A percentile compares a stretch with the other conserved stretches of the same genome.
Conservation (phyloP, 2,797 vertebrate genomes). For the Mormyrus proboscirostris region DNA sequence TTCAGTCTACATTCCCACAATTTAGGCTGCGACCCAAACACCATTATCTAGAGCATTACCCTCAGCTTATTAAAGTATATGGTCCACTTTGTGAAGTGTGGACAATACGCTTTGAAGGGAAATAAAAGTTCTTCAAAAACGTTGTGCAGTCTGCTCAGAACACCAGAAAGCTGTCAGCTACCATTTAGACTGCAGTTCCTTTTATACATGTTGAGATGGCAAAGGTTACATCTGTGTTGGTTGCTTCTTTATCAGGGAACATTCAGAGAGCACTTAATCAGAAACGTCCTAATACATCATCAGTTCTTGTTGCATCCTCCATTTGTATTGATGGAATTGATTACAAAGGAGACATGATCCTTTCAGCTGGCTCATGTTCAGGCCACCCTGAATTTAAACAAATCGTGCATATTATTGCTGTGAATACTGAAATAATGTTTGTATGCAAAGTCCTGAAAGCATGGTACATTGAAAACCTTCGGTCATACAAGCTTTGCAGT, state of each 20-base stretch:
- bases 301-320: constrained; percentile 28
- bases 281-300: neutral
- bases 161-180: constrained; percentile 33
- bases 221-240: constrained; percentile 21
- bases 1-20: neutral
- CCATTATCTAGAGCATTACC: neutral
- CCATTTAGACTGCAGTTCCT: constrained; percentile 34
- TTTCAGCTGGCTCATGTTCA: constrained; percentile 32
- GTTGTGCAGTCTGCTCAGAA: neutral
- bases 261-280: constrained; percentile 24
- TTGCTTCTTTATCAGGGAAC: constrained; percentile 25
- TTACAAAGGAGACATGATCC: constrained; percentile 29
- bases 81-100: too few species aligned
- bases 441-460: constrained; percentile 31
- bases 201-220: constrained; percentile 32
- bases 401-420: constrained; percentile 33
- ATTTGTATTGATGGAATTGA: constrained; percentile 31
- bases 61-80: neutral
- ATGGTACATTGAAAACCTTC: constrained; percentile 30
- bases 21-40: too few species aligned
- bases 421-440: constrained; percentile 29
- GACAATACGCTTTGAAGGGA: too few species aligned
- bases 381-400: constrained; percentile 32
- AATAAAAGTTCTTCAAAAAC: neutral
- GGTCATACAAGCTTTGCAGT: constrained; percentile 28